These are phyloP conservation scores for Cepaea hortensis DNA, from an alignment of 2,888 invertebrate species.

Conservation along the genomic window DNA sequence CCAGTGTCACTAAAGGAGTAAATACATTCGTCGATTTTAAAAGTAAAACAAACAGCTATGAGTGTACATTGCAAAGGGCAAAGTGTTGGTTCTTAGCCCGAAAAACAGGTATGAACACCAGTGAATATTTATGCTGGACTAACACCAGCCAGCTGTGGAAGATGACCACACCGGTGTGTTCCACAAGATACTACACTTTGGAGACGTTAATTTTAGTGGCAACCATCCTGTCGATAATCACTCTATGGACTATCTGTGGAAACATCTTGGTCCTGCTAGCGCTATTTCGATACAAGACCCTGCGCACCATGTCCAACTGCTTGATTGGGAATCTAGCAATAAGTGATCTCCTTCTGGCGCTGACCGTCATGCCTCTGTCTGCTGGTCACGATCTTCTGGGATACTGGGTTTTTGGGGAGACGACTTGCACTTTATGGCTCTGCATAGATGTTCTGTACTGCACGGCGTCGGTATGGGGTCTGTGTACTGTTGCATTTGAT, in stretches of 20 bases:
- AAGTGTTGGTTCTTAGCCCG: background rate
- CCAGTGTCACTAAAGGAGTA: too few relatives aligned
- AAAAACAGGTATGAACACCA: background rate
- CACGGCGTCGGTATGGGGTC: constrained; percentile 76
- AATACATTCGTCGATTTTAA: too few relatives aligned
- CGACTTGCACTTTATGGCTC: constrained; percentile 73
- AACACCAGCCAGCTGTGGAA: constrained; percentile 59
- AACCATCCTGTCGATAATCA: constrained; percentile 68
- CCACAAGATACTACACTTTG: constrained; percentile 63
- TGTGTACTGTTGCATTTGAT: constrained; percentile 76
- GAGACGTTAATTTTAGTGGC: constrained; percentile 64
- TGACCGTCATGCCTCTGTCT: constrained; percentile 75
- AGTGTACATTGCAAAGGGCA: background rate
- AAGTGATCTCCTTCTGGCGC: constrained; percentile 75
- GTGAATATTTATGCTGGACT: constrained; percentile 56
- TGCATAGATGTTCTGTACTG: constrained; percentile 75
- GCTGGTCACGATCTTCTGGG: constrained; percentile 73
- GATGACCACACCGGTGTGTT: constrained; percentile 63
- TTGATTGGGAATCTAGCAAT: constrained; percentile 76
- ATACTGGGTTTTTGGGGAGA: constrained; percentile 75
- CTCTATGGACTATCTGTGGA: constrained; percentile 73
- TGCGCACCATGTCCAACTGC: constrained; percentile 76
- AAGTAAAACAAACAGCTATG: too few relatives aligned
- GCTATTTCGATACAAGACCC: constrained; percentile 68
- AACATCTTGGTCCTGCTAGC: constrained; percentile 74